Evolutionary conservation across 37 sponge, comb jelly and placozoan genomes (phyloP).

Genomic region (Amphimedon queenslandica): DNA sequence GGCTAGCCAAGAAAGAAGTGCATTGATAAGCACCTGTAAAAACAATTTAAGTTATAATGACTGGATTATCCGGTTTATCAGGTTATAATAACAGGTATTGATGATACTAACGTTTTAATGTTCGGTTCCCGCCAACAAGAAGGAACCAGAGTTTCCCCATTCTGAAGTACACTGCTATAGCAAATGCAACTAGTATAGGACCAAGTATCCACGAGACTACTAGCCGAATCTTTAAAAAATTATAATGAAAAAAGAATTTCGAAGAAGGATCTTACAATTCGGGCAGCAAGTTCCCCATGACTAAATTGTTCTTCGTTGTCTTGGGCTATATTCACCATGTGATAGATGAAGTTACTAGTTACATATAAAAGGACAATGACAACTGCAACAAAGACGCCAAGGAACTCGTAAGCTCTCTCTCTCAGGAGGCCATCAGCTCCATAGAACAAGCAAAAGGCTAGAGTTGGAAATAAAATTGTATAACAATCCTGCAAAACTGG

Average conservation of each 20-base stretch:
- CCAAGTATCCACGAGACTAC: conserved; percentile 33
- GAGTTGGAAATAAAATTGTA: too few species aligned
- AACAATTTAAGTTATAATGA: neutral
- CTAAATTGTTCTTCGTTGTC: too few species aligned
- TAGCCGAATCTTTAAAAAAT: conserved; percentile 32
- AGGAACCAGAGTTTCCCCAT: conserved; percentile 55
- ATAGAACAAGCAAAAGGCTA: conserved; percentile 58
- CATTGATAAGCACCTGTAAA: conserved; percentile 39
- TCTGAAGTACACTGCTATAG: conserved; percentile 31
- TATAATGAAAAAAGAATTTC: neutral
- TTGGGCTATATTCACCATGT: too few species aligned
- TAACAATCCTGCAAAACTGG: neutral
- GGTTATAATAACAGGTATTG: too few species aligned
- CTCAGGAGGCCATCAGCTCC: conserved; percentile 49
- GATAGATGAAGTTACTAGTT: conserved; percentile 47
- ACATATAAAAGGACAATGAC: conserved; percentile 36
- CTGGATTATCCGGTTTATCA: too few species aligned
- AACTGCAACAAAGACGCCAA: conserved; percentile 29
- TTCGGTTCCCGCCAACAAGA: conserved; percentile 40
- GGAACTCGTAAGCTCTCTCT: conserved; percentile 57
- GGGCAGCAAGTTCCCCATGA: too few species aligned
- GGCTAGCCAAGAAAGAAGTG: too few species aligned
- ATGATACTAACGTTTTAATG: conserved; percentile 36
- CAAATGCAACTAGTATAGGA: conserved; percentile 50
- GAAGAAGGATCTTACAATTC: too few species aligned